Conservation (phyloP, 1,140 invertebrate species). For the Colletes gigas region DNA sequence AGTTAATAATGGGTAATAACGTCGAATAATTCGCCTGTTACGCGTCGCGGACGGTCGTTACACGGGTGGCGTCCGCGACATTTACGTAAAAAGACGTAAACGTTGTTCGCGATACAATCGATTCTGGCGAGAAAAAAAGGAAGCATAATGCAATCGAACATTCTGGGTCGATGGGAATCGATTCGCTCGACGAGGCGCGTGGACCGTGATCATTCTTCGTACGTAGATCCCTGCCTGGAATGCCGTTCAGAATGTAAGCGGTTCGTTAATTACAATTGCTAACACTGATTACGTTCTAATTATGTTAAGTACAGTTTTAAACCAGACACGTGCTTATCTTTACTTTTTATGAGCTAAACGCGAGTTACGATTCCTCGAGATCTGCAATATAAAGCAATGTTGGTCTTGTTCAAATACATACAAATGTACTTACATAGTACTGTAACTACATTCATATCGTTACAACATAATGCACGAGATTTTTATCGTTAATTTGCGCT, state of each 20-base stretch:
- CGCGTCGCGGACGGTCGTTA: background rate
- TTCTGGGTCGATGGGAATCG: slow-evolving; percentile 40
- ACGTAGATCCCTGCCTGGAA: background rate
- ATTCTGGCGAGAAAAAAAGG: background rate
- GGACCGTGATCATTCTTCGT: slow-evolving; percentile 20
- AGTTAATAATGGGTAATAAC: slow-evolving; percentile 30
- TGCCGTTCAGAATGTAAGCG: background rate
- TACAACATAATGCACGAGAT: too few species aligned
- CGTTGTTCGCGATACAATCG: slow-evolving; percentile 14
- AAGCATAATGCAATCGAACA: slow-evolving; percentile 12
- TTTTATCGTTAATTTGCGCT: too few species aligned
- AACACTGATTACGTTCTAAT: slow-evolving; percentile 18
- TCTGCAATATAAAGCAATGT: too few species aligned
- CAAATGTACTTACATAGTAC: too few species aligned
- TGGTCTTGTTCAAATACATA: too few species aligned
- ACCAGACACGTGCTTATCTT: background rate
- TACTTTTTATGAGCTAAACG: background rate
- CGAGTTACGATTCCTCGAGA: too few species aligned
- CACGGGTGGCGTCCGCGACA: background rate
- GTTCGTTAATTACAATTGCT: slow-evolving; percentile 10
- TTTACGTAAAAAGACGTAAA: background rate
- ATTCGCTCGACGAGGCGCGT: background rate
- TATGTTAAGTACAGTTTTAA: background rate
- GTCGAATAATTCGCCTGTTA: background rate
- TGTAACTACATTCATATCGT: too few species aligned